A percentile compares a stretch with the other conserved stretches of the same genome.
Evolutionary conservation across 2,113 vertebrate genomes (phyloP).

Genomic region (Riparia riparia): DNA sequence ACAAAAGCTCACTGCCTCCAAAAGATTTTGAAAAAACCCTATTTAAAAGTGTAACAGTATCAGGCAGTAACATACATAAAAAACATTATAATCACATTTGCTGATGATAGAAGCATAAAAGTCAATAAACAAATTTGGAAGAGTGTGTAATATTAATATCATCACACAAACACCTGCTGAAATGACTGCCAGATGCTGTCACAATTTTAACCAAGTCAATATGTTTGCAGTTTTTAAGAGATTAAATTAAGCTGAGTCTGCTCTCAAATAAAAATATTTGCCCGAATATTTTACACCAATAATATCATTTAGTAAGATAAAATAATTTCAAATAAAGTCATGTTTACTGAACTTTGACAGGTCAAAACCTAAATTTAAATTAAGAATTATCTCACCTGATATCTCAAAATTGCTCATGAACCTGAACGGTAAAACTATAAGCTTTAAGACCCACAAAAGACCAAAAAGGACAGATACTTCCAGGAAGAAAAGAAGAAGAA

Average conservation of each 20-base stretch:
- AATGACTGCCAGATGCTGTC: conserved; percentile 27
- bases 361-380: not conserved
- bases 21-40: not conserved
- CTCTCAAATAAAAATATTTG: not conserved
- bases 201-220: not conserved
- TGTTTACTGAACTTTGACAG: not conserved
- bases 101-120: not conserved
- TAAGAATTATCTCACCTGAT: not conserved
- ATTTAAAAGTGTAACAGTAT: not conserved
- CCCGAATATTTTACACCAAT: not conserved
- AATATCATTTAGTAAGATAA: not conserved
- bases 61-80: not conserved
- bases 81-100: not conserved
- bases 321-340: not conserved
- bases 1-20: not conserved
- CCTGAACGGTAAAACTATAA: not conserved
- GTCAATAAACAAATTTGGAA: not conserved
- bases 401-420: not conserved
- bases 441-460: not conserved
- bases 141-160: not conserved
- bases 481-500: not conserved
- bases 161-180: conserved; percentile 10
- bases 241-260: not conserved
- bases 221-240: not conserved
- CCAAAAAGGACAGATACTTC: not conserved